phyloP scores from a whole-genome alignment of 2,113 vertebrate species.

The Spizaetus ornatus region DNA sequence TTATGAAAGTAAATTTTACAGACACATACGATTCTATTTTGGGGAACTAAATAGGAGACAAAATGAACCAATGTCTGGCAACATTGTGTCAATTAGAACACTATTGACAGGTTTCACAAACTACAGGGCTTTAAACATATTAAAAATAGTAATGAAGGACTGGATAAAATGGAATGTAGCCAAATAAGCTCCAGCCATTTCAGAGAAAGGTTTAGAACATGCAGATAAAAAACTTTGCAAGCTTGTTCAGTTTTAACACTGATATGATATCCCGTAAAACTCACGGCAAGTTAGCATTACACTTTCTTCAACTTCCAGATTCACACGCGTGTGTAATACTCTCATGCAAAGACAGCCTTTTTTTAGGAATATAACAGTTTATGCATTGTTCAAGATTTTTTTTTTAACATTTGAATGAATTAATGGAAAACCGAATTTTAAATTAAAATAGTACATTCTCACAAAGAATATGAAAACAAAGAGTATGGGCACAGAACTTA shows the following conservation, averaged over 20 bases:
- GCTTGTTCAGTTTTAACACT: not conserved
- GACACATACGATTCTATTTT: not conserved
- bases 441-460: not conserved
- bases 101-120: not conserved
- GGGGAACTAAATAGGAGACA: not conserved
- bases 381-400: not conserved
- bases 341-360: not conserved
- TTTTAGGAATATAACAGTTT: not conserved
- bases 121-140: not conserved
- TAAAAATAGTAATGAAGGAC: not conserved
- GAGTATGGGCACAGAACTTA: not conserved
- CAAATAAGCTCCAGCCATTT: not conserved
- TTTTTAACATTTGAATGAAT: not conserved
- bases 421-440: not conserved
- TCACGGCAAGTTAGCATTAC: not conserved
- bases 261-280: not conserved
- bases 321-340: not conserved
- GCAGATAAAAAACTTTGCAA: not conserved
- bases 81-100: not conserved
- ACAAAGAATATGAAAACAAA: not conserved
- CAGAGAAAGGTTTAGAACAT: not conserved
- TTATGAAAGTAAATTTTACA: not conserved
- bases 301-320: not conserved
- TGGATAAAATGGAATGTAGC: not conserved
- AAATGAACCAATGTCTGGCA: not conserved